Base-by-base conservation (phyloP, 2,888 invertebrate species). In the Melangyna quadrimaculata region DNA sequence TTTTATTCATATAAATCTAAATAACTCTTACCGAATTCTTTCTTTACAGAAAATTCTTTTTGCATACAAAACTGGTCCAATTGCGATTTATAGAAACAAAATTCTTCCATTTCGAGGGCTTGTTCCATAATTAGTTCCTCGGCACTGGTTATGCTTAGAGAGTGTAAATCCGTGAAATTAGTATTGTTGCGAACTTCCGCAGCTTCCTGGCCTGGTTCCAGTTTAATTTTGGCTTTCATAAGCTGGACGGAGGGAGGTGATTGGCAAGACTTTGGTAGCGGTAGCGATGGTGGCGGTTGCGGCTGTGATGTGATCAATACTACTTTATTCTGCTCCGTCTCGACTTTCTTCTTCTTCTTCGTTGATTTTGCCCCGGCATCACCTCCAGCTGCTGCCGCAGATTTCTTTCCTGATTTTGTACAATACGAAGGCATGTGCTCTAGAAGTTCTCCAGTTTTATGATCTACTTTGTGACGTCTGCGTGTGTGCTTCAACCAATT, bases 401-500 rank as follows among this genome's bases (percentile, higher is more conserved):
- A 91, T 75, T 91, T 91, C 74, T 91, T 91, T 9, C 80, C 86
- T 8, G 86, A 86, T 53, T 88, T 89, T 3, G 91, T 90, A 80
- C 91, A 91, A 83, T 92, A 92, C 9, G 91, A 90, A 35, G 92
- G 92, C 88, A 92, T 91, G 87, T 91, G 91, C 87, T 91, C 90
- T 32, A 92, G 88, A 73, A 91, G 89, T 88, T 92, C 91, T 48
- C 92, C 92, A 3, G 92, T 92, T 87, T 92, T 92, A 72, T 92
- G 92, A 87, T 92, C 92, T n/a, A 92, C 92, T 80, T 92, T 94
- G 88, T 94, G 94, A 55, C 94, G 92, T 88, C 94, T 91, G 53
- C 94, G 91, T 0, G 93, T 94, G 84, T 94, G 94, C 88, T 94
- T 94, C 55, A 94, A 89, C 93, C 94, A 94, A 88, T 94, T 94